Evolutionary conservation across 2,888 invertebrate genomes (phyloP), one percentile per base, ranked within the genome.

Genomic region (Troides helena): DNA sequence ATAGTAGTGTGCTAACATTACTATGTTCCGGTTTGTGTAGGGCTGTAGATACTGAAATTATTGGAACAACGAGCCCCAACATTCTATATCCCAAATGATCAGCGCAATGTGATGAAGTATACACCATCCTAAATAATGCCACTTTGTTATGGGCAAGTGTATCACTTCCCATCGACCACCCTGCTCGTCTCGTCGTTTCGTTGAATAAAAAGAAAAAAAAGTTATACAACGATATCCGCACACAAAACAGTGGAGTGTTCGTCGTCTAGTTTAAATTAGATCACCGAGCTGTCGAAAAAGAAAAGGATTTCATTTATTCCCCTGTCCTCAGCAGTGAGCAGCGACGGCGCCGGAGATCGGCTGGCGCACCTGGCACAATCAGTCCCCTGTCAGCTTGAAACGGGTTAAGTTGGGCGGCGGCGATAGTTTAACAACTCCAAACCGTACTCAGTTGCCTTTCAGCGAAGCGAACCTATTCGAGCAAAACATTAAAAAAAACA

Each of bases 361-460:
- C 79, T 72, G 75, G 74, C 77, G 78, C 83, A 83, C 83, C 83
- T 83, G 82, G 77, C 73, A 76, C 80, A 77, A 80, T 79, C 80
- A 79, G 77, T 75, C 81, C 81, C 76, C 76, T 81, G 81, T 83
- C 82, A 82, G 74, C 73, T 74, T 82, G 81, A 82, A 76, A 76
- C 77, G 83, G 83, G 81, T 82, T 78, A 75, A 76, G 71, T 74
- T 73, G 71, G 66, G 65, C 67, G 66, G 53, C 61, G 36, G 58
- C 39, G 62, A 66, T 67, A 67, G 66, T 70, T 70, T 62, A 59
- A 63, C 63, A 59, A 70, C 59, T 70, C 63, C 30, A 59, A 58
- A 53, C 39, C 59, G 58, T 53, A 58, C 63, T 58, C 23, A 65
- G 56, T 62, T 65, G 23, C n/a, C 18, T 60, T 39, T 53, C 18